phyloP scores from a whole-genome alignment of 2,113 vertebrate species.

The Silurus meridionalis region DNA sequence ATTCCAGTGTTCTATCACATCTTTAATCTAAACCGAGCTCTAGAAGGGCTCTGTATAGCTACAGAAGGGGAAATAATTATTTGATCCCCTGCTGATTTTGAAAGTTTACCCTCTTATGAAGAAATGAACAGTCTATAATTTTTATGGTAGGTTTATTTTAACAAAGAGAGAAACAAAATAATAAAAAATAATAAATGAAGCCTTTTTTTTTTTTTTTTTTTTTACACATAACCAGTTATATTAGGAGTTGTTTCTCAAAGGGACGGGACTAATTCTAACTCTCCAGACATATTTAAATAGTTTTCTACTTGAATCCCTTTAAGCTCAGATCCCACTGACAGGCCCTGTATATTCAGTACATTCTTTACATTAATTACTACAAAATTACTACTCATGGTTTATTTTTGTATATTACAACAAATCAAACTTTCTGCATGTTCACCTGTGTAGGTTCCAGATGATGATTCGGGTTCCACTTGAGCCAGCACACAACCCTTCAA shows the following conservation, averaged over 20 bases:
- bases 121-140: too few species aligned
- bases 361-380: background rate
- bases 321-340: background rate
- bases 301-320: background rate
- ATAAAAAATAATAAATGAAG: too few species aligned
- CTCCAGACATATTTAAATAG: background rate
- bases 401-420: background rate
- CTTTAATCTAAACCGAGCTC: background rate
- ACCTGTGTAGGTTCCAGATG: constrained; percentile 11
- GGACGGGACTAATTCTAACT: too few species aligned
- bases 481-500: background rate
- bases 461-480: constrained; percentile 8
- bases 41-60: background rate
- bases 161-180: too few species aligned
- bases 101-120: too few species aligned
- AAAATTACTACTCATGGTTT: background rate
- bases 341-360: background rate
- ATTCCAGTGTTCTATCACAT: background rate
- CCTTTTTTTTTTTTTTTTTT: too few species aligned
- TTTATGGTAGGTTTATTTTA: too few species aligned
- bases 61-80: too few species aligned
- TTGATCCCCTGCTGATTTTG: too few species aligned
- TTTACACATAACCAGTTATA: too few species aligned
- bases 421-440: background rate
- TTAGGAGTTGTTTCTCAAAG: too few species aligned